Conservation (phyloP, 2,888 invertebrate genomes). For the Cosmorhoe ocellata region DNA sequence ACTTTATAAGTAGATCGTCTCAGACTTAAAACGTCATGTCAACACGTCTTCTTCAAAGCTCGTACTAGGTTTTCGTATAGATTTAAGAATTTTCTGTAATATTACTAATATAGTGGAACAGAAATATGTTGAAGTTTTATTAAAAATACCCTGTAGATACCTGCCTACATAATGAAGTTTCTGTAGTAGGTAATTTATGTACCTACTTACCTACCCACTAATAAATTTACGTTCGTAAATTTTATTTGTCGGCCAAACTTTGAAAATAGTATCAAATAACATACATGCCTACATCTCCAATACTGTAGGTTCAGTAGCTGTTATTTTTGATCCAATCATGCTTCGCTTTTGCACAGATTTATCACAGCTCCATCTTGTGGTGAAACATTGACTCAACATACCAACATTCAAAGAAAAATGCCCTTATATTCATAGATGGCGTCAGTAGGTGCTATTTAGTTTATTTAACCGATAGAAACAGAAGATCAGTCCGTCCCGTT, state of each 20-base stretch:
- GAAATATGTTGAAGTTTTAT: conserved; percentile 4
- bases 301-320: no score
- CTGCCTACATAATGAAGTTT: no score
- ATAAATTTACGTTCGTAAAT: no score
- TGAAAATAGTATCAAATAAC: no score
- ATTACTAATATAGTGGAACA: conserved; percentile 7
- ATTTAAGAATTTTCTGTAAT: conserved; percentile 5
- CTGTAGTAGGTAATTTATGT: no score
- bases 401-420: neutral
- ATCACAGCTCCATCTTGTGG: conserved; percentile 36
- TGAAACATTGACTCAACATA: neutral
- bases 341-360: neutral
- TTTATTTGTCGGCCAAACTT: no score
- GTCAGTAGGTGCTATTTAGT: conserved; percentile 24
- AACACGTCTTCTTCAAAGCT: no score
- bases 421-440: conserved; percentile 50
- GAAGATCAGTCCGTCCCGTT: conserved; percentile 58
- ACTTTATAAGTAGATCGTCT: no score
- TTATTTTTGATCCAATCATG: neutral
- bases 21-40: no score
- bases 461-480: conserved; percentile 46
- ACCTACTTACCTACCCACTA: no score
- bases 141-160: neutral
- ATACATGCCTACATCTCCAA: no score
- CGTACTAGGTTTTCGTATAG: neutral